A percentile compares a stretch with the other conserved stretches of the same genome.
phyloP scores from a whole-genome alignment of 2,888 invertebrate species.

The Ornithoptera alexandrae region DNA sequence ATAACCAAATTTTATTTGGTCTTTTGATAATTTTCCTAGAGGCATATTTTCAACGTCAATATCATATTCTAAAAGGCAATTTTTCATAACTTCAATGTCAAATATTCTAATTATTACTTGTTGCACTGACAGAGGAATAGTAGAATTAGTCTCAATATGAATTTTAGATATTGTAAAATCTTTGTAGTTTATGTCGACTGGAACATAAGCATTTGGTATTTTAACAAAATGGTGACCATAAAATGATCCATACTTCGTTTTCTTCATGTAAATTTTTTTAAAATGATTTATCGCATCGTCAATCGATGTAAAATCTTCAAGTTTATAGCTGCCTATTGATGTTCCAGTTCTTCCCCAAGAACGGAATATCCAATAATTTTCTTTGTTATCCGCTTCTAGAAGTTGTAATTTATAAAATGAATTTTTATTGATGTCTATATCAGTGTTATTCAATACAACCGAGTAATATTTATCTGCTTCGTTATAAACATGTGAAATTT shows the following conservation, averaged over 20 bases:
- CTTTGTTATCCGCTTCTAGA: conserved; percentile 15
- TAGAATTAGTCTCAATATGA: conserved; percentile 17
- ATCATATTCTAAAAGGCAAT: conserved; percentile 17
- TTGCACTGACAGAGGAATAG: conserved; percentile 13
- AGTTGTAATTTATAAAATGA: conserved; percentile 20
- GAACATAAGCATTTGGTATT: conserved; percentile 21
- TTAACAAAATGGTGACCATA: conserved; percentile 65
- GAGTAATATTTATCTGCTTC: conserved; percentile 8
- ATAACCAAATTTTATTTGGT: conserved; percentile 22
- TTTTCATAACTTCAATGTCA: conserved; percentile 14
- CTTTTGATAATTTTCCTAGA: conserved; percentile 21
- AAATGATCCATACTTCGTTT: conserved; percentile 90
- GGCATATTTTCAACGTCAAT: conserved; percentile 27
- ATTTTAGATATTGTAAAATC: conserved; percentile 15
- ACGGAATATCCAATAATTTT: conserved; percentile 89
- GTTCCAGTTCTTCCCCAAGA: conserved; percentile 99
- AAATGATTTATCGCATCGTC: conserved; percentile 83
- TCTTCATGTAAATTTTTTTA: conserved; percentile 83
- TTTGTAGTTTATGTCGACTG: conserved; percentile 14
- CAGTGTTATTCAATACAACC: conserved; percentile 14
- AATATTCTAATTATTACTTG: conserved; percentile 20
- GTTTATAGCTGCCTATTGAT: conserved; percentile 87
- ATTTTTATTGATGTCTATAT: conserved; percentile 17
- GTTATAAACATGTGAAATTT: conserved; percentile 21
- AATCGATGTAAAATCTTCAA: conserved; percentile 69